A percentile compares a stretch with the other conserved stretches of the same genome.
phyloP scores from a whole-genome alignment of 2,888 invertebrate species.

The Agrotis exclamationis region DNA sequence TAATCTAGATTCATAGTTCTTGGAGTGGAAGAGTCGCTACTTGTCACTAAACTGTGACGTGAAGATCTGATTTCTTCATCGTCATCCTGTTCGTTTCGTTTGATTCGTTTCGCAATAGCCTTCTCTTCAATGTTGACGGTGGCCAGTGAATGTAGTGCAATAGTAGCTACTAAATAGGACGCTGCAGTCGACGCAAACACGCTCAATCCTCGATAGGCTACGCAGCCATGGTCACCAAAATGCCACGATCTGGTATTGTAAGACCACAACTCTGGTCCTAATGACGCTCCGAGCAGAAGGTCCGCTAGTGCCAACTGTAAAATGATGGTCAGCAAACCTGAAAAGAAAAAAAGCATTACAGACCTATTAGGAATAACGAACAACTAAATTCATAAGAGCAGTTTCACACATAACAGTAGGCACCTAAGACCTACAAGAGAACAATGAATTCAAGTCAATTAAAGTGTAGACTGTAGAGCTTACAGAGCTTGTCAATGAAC shows the following conservation, averaged over 20 bases:
- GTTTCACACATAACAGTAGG: not conserved
- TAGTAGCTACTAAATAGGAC: slow-evolving; percentile 89
- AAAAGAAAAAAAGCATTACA: slow-evolving; percentile 69
- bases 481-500: slow-evolving; percentile 6
- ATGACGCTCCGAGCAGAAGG: slow-evolving; percentile 83
- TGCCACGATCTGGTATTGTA: slow-evolving; percentile 88
- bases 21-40: slow-evolving; percentile 86
- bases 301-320: slow-evolving; percentile 90
- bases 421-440: no score
- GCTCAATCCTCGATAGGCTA: slow-evolving; percentile 89
- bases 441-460: slow-evolving; percentile 30
- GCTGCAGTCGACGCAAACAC: slow-evolving; percentile 90
- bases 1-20: slow-evolving; percentile 91
- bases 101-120: slow-evolving; percentile 77
- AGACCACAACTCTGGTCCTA: slow-evolving; percentile 89
- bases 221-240: slow-evolving; percentile 87
- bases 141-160: slow-evolving; percentile 91
- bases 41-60: slow-evolving; percentile 87
- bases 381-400: not conserved
- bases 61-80: slow-evolving; percentile 88
- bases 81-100: slow-evolving; percentile 78
- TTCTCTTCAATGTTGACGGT: slow-evolving; percentile 89
- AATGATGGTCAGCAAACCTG: slow-evolving; percentile 89
- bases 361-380: not conserved
- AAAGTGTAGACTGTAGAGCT: slow-evolving; percentile 3